phyloP scores from a whole-genome alignment of 2,113 vertebrate species.

The Ursus arctos region DNA sequence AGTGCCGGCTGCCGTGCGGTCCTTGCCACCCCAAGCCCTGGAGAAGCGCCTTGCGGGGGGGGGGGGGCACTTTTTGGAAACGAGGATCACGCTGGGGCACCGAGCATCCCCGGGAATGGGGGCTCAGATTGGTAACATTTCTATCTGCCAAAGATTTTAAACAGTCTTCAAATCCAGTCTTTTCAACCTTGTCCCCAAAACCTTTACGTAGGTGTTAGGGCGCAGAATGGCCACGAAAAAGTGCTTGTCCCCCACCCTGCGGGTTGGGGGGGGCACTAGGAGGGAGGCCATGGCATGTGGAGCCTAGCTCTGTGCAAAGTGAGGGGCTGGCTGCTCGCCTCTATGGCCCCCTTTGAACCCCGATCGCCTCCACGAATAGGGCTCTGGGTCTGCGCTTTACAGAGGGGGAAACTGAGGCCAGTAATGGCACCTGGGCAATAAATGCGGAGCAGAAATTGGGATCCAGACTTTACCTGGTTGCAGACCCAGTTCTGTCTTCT shows the following conservation, averaged over 20 bases:
- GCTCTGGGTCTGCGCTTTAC: not conserved
- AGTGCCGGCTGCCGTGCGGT: not conserved
- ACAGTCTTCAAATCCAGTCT: not conserved
- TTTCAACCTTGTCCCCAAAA: not conserved
- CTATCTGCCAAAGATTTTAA: not conserved
- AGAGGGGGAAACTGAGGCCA: not conserved
- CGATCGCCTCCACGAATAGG: rapidly evolving
- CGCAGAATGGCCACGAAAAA: rapidly evolving
- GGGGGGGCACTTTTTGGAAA: not conserved
- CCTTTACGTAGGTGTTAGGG: not conserved
- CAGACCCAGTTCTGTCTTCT: not conserved
- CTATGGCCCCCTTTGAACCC: no score
- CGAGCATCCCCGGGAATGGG: rapidly evolving
- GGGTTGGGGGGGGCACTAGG: no score
- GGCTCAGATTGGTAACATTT: not conserved
- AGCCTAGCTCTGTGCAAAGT: not conserved
- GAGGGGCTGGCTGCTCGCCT: rapidly evolving
- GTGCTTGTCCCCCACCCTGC: rapidly evolving
- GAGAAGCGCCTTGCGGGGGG: no score
- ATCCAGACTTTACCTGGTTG: not conserved
- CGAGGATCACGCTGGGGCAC: rapidly evolving
- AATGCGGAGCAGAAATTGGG: not conserved
- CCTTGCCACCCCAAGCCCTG: not conserved
- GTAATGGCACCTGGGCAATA: not conserved
- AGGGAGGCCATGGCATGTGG: rapidly evolving